Base-by-base conservation (phyloP, 2,888 invertebrate genomes). In the Drosophila neotestacea region DNA sequence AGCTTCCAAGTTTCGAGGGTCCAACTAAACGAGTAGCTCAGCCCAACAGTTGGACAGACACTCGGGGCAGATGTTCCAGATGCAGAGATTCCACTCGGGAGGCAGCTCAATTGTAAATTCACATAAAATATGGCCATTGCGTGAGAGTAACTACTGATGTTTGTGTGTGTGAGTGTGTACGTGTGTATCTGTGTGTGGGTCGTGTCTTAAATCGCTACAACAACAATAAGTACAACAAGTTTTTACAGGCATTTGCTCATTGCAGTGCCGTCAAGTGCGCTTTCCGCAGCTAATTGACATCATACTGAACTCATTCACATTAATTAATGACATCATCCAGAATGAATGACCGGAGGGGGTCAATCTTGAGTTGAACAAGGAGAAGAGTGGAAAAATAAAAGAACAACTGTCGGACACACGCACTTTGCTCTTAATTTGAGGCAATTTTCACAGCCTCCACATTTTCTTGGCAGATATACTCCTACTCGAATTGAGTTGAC, bases 281-380 rank as follows among this genome's bases (percentile, higher is more conserved):
- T 85, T 85, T 88, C 86, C 85, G 79, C 85, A 88, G 84, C 85
- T 86, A 86, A 86, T 86, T 86, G 85, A 86, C 85, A 86, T 88
- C 85, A 88, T 86, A 86, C 88, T 88, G 88, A 86, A 88, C 86
- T 86, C 86, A 86, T 86, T 86, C 86, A 83, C 85, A 86, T 86
- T 86, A 86, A 86, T 86, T 86, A 86, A 88, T 86, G 86, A 86
- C 86, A 86, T 86, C 86, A 86, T 86, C 72, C 79, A 65, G 55
- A 62, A 55, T 77, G 77, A 76, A 76, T 61, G 75, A 63, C 47
- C 52, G 56, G 51, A 50, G 48, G 48, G 59, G 41, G 41, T 36
- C 50, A 44, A 22, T 36, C 46, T 59, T 55, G 36, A 32, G 38
- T 56, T 30, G 46, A 16, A 13, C 4, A 6, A 27, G 11, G 46